Evolutionary conservation across 2,888 invertebrate species (phyloP), one percentile per base, ranked within the genome.

Genomic region (Dryococelus australis): DNA sequence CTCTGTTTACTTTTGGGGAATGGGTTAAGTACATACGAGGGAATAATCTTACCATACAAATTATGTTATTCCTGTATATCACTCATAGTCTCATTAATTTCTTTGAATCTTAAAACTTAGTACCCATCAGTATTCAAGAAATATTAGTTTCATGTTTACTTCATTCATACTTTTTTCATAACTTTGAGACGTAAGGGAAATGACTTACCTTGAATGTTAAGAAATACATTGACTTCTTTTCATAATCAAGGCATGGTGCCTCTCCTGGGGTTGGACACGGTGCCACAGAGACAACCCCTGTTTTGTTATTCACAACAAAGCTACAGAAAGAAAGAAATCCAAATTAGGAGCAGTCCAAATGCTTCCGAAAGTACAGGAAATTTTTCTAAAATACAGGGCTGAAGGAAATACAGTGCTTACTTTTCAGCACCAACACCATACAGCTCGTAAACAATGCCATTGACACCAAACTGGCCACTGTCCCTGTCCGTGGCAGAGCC

Each of bases 401-500:
- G 5, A n/a, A 43, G 47, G 16, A 9, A 13, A 5, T 10, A 16
- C 27, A 85, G 65, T 65, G 86, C 89, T 88, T 90, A 93, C 93
- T 96, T 94, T 90, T 98, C 96, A 0, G 97, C 95, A 0, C 97
- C 97, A 90, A 95, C 96, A 1, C 98, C 98, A 0, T 96, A 95
- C 3, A 98, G 92, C 89, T 96, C 95, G 92, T 98, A 99, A 35
- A 97, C 94, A 90, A 98, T 96, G 16, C 98, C 97, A 87, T 95
- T 95, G 85, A 96, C 96, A 0, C 98, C 98, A 91, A 96, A 97
- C 90, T 92, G 93, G 27, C 96, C 97, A 89, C 96, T 96, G 91
- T 98, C 98, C 85, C 96, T 93, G 92, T 98, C 98, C 87, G 94
- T 95, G 1, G 98, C 98, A 84, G 94, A 95, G 79, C 98, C 95